Conservation (phyloP, 1,140 invertebrate genomes). For the Streblospio benedicti region DNA sequence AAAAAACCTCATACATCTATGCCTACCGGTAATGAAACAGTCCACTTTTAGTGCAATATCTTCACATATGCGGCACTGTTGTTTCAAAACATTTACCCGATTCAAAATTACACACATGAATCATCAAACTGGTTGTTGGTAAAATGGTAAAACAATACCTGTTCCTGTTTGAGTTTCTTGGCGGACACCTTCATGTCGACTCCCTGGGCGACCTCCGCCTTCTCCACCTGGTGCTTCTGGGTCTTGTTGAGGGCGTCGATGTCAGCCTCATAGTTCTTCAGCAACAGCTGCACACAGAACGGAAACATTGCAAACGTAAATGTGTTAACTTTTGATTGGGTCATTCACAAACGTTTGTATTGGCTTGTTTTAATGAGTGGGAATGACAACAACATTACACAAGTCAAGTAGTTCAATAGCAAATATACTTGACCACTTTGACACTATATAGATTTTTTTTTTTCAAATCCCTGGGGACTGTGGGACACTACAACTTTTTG, state of each 20-base stretch:
- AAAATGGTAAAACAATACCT: slow-evolving; percentile 53
- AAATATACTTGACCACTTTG: background rate
- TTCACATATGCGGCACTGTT: too few species aligned
- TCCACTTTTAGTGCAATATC: too few species aligned
- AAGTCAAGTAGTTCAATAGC: background rate
- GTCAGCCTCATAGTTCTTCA: slow-evolving; percentile 81
- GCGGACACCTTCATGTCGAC: slow-evolving; percentile 73
- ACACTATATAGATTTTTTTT: background rate
- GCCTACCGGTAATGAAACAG: too few species aligned
- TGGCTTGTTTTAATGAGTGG: background rate
- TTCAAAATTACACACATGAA: too few species aligned
- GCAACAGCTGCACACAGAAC: slow-evolving; percentile 71
- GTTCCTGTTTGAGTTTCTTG: slow-evolving; percentile 68
- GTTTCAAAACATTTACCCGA: too few species aligned
- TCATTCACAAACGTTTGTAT: background rate
- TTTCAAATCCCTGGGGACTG: too few species aligned
- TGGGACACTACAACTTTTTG: too few species aligned
- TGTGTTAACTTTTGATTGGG: background rate
- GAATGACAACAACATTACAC: background rate
- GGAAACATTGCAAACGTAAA: slow-evolving; percentile 15
- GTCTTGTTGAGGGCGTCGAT: slow-evolving; percentile 76
- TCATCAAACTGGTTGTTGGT: too few species aligned
- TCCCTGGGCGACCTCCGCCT: slow-evolving; percentile 84
- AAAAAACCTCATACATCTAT: too few species aligned
- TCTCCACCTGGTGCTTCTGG: slow-evolving; percentile 83